Evolutionary conservation across 2,888 invertebrate species (phyloP).

Genomic region (Lobophora halterata): DNA sequence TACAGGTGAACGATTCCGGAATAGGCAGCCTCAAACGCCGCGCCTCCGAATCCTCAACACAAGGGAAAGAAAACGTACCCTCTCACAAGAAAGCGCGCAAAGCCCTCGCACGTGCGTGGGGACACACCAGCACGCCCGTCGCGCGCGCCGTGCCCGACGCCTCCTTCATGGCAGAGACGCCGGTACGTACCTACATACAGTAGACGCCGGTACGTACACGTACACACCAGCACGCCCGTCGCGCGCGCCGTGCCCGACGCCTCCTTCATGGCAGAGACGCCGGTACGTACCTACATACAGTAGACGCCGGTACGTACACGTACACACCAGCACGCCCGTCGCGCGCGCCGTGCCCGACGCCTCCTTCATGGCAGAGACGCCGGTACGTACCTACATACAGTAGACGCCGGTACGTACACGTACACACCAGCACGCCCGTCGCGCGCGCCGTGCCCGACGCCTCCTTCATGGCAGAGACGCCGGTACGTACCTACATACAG

Average conservation of each 20-base stretch:
- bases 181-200: constrained; percentile 76
- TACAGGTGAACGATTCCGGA: constrained; percentile 67
- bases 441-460: constrained; percentile 83
- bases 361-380: constrained; percentile 88
- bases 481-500: constrained; percentile 76
- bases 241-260: constrained; percentile 83
- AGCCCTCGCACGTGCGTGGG: constrained; percentile 89
- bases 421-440: constrained; percentile 69
- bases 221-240: constrained; percentile 69
- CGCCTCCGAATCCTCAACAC: constrained; percentile 34
- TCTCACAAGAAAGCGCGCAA: constrained; percentile 87
- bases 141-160: constrained; percentile 83
- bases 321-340: constrained; percentile 69
- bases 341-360: constrained; percentile 83
- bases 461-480: constrained; percentile 88
- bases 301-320: too few species aligned
- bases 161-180: constrained; percentile 88
- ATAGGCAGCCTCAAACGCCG: constrained; percentile 65
- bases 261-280: constrained; percentile 88
- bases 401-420: too few species aligned
- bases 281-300: constrained; percentile 76
- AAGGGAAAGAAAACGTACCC: constrained; percentile 86
- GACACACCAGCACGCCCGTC: constrained; percentile 69
- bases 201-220: too few species aligned
- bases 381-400: constrained; percentile 76